These are phyloP conservation scores for Paedocypris micromegethes DNA, from an alignment of 2,797 vertebrate genomes.

Conservation along the genomic window DNA sequence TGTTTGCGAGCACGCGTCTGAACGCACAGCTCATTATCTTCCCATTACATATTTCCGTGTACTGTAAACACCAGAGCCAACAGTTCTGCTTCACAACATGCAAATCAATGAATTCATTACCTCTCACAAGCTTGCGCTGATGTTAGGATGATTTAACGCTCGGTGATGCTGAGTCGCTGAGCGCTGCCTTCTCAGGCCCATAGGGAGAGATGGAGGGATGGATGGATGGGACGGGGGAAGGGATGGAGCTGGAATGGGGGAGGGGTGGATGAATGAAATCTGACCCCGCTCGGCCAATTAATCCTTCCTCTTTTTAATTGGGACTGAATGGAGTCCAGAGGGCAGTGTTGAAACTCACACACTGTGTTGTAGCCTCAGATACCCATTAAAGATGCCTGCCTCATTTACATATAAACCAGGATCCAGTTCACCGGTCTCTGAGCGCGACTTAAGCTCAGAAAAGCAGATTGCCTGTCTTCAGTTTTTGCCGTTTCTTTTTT, in stretches of 20 bases:
- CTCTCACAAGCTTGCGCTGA: slow-evolving; percentile 6
- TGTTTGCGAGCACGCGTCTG: background rate
- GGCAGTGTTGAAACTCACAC: slow-evolving; percentile 48
- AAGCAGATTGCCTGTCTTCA: slow-evolving; percentile 42
- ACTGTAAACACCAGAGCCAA: slow-evolving; percentile 26
- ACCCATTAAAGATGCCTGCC: slow-evolving; percentile 64
- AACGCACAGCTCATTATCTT: slow-evolving; percentile 24
- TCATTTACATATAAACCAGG: slow-evolving; percentile 72
- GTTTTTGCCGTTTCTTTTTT: slow-evolving; percentile 44
- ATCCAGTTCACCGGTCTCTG: slow-evolving; percentile 61
- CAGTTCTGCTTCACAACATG: slow-evolving; percentile 14
- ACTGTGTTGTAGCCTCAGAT: slow-evolving; percentile 49
- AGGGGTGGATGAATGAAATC: slow-evolving; percentile 67
- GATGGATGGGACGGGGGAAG: slow-evolving; percentile 43
- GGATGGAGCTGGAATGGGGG: slow-evolving; percentile 56
- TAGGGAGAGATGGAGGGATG: slow-evolving; percentile 2
- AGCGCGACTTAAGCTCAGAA: slow-evolving; percentile 58
- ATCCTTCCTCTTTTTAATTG: slow-evolving; percentile 68
- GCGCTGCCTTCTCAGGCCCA: slow-evolving; percentile 1
- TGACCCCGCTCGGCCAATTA: slow-evolving; percentile 68
- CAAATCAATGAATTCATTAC: slow-evolving; percentile 34
- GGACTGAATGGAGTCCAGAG: slow-evolving; percentile 65
- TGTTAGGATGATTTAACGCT: slow-evolving; percentile 26
- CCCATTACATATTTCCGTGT: slow-evolving; percentile 29
- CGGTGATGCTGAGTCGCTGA: background rate